These are phyloP conservation scores for Scortum barcoo DNA, from an alignment of 2,113 vertebrate species.

Conservation along the genomic window DNA sequence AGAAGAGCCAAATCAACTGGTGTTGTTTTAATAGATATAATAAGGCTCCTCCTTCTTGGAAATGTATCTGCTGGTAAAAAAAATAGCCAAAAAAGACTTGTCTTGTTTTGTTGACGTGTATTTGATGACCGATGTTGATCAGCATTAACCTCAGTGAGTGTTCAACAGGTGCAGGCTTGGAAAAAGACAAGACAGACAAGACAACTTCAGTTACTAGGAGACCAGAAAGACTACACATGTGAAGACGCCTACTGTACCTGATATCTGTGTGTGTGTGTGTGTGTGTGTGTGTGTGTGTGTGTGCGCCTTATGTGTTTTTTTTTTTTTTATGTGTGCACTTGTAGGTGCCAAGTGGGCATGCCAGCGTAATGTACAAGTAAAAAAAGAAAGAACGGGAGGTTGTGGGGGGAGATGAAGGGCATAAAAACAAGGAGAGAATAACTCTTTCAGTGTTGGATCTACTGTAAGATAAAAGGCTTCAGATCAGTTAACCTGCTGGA, in stretches of 20 bases:
- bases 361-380: slow-evolving; percentile 24
- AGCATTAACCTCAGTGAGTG: neutral
- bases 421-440: slow-evolving; percentile 25
- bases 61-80: neutral
- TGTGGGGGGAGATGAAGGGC: slow-evolving; percentile 14
- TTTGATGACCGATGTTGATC: neutral
- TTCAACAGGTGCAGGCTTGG: no score
- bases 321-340: slow-evolving; percentile 13
- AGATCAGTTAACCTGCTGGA: slow-evolving; percentile 56
- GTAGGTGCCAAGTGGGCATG: slow-evolving; percentile 27
- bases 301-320: slow-evolving; percentile 5
- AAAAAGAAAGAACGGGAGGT: slow-evolving; percentile 25
- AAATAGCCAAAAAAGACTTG: neutral
- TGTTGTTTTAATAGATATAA: neutral
- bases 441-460: slow-evolving; percentile 17
- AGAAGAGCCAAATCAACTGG: neutral
- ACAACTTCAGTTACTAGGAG: slow-evolving; percentile 67
- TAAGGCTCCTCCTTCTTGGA: neutral
- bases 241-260: slow-evolving; percentile 30
- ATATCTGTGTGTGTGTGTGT: neutral
- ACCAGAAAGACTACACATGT: slow-evolving; percentile 45
- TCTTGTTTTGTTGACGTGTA: neutral
- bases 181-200: no score
- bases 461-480: slow-evolving; percentile 55
- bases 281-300: neutral